A percentile compares a stretch with the other conserved stretches of the same genome.
These are phyloP conservation scores for Asteroscopus sphinx DNA, from an alignment of 2,888 invertebrate genomes.

Conservation along the genomic window DNA sequence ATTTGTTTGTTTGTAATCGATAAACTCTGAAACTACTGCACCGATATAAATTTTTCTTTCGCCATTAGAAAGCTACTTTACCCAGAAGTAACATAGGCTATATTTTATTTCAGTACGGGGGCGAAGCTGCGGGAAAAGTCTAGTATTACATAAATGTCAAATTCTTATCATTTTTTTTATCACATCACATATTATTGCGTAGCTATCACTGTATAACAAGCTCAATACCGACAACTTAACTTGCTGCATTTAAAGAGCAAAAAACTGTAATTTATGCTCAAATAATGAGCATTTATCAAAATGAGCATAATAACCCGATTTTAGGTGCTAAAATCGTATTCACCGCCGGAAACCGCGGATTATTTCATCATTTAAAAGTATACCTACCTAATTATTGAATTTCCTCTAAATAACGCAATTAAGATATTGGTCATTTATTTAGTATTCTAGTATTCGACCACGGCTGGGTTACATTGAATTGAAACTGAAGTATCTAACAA, in stretches of 20 bases:
- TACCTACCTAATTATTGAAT: conserved; percentile 39
- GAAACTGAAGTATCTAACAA: no score
- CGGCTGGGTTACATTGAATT: not conserved
- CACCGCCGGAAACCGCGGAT: conserved; percentile 34
- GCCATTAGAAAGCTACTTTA: no score
- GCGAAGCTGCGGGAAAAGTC: no score
- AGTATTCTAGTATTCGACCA: not conserved
- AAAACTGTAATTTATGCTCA: conserved; percentile 42
- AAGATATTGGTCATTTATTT: conserved; percentile 15
- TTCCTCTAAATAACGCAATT: conserved; percentile 38
- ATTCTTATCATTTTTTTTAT: no score
- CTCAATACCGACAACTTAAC: conserved; percentile 12
- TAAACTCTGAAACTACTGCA: no score
- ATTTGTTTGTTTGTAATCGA: no score
- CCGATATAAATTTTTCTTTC: no score
- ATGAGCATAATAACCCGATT: conserved; percentile 23
- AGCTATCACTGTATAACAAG: conserved; percentile 4
- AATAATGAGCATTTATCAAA: conserved; percentile 43
- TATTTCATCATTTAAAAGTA: conserved; percentile 31
- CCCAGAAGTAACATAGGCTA: no score
- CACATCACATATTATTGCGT: not conserved
- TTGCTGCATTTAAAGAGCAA: conserved; percentile 26
- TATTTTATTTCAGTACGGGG: no score
- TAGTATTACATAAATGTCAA: no score
- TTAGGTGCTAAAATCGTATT: conserved; percentile 32